Evolutionary conservation across 2,888 invertebrate species (phyloP).

Genomic region (Acleris cristana): DNA sequence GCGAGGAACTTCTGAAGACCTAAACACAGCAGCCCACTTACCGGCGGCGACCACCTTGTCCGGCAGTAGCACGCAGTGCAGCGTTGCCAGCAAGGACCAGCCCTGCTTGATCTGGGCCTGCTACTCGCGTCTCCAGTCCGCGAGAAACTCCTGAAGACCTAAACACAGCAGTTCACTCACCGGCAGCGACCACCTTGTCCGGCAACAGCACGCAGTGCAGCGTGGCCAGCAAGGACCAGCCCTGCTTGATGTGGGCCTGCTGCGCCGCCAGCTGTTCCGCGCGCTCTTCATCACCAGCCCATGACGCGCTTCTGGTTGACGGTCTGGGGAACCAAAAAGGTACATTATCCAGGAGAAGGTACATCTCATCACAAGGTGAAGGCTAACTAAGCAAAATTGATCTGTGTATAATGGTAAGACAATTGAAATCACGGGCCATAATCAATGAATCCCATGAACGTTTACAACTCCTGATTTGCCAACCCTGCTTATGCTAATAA

Average conservation of each 20-base stretch:
- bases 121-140: conserved; percentile 76
- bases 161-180: not conserved
- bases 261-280: conserved; percentile 93
- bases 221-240: conserved; percentile 98
- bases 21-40: not conserved
- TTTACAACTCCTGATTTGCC: too few species aligned
- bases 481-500: too few species aligned
- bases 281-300: conserved; percentile 91
- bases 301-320: conserved; percentile 85
- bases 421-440: too few species aligned
- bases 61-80: conserved; percentile 97
- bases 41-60: conserved; percentile 90
- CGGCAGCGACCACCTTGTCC: conserved; percentile 90
- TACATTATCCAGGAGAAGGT: too few species aligned
- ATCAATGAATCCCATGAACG: too few species aligned
- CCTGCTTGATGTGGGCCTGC: conserved; percentile 97
- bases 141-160: too few species aligned
- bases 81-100: conserved; percentile 97
- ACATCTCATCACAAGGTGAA: too few species aligned
- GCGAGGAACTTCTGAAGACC: too few species aligned
- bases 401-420: too few species aligned
- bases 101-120: conserved; percentile 97
- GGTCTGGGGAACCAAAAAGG: conserved; percentile 76
- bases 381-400: too few species aligned
- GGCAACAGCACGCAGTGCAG: conserved; percentile 98